Base-by-base conservation (phyloP, 2,113 vertebrate genomes). In the Mus spicilegus region DNA sequence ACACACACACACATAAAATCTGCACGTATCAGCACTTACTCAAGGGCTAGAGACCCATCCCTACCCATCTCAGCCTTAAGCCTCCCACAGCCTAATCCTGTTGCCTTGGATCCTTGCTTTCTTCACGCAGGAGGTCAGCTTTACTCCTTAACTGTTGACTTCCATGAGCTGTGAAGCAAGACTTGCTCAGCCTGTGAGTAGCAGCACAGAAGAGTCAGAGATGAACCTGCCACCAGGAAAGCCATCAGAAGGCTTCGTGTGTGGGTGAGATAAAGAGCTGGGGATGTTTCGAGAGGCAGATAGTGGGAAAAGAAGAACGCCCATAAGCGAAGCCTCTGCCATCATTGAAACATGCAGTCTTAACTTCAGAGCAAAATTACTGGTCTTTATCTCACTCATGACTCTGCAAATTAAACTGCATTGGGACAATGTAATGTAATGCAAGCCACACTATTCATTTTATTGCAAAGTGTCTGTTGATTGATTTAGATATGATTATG, bases 341-440 rank as follows among this genome's bases (percentile, higher is more conserved):
- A 4, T 65, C 90, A 92, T 93, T 56, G 63, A 80, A 91, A 96
- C 87, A 81, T 24, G 39, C 39, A 46, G 56, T 16, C 46, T 63
- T 81, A 93, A 92, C 39, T 82, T 91, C 58, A 93, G 94, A 93
- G 33, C 6, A 3, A 94, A 78, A 56, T 91, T 73, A 46, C 49
- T 89, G 93, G n/a, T 36, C 82, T 75, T 89, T 82, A 51, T 93
- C 77, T 93, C 77, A 24, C 77, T 93, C 77, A 24, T 67, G 76
- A 36, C 36, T 75, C 94, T 88, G 76, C 28, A 76, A 65, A 95
- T 56, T 80, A 26, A 76, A 10, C n/a, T n/a, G 22, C 28, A 95
- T 91, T 72, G 77, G 58, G 80, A 84, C 42, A 42, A 42, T 42
- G 42, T 42, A 42, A 42, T 42, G 42, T 42, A 42, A 42, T 95